Conservation (phyloP, 2,113 vertebrate genomes). For the Siniperca knerii region DNA sequence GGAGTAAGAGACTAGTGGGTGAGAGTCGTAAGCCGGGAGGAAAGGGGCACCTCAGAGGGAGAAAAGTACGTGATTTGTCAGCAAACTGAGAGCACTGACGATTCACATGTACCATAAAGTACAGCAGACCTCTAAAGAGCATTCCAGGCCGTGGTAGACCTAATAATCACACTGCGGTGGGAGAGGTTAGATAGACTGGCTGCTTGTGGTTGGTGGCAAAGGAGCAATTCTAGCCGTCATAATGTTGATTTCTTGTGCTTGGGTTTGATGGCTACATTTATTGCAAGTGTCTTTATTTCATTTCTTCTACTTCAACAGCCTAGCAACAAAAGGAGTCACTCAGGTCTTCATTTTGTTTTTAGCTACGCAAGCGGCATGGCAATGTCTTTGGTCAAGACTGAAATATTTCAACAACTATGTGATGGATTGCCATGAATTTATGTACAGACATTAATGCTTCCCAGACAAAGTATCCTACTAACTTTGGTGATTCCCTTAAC, state of each 20-base stretch:
- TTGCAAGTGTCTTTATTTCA: not conserved
- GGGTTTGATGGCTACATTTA: constrained; percentile 43
- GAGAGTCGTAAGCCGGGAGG: constrained; percentile 39
- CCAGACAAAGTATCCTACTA: too few relatives aligned
- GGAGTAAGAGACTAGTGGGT: constrained; percentile 45
- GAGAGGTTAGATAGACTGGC: constrained; percentile 28
- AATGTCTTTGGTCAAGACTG: too few relatives aligned
- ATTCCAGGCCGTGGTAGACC: constrained; percentile 25
- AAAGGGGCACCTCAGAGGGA: constrained; percentile 42
- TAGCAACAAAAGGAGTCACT: not conserved
- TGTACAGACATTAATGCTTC: not conserved
- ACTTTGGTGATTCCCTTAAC: not conserved
- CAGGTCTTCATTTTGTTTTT: not conserved
- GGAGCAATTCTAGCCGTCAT: constrained; percentile 38
- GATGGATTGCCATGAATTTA: not conserved
- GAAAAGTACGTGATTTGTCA: constrained; percentile 74
- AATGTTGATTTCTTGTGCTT: constrained; percentile 39
- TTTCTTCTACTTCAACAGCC: not conserved
- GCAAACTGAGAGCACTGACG: constrained; percentile 57
- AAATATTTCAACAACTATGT: not conserved
- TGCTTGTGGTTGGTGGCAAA: constrained; percentile 42
- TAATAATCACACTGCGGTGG: constrained; percentile 43
- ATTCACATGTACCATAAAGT: constrained; percentile 54
- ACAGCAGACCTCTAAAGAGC: constrained; percentile 48
- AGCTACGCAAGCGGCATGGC: not conserved